Evolutionary conservation across 2,113 vertebrate genomes (phyloP).

Genomic region (Casuarius casuarius): DNA sequence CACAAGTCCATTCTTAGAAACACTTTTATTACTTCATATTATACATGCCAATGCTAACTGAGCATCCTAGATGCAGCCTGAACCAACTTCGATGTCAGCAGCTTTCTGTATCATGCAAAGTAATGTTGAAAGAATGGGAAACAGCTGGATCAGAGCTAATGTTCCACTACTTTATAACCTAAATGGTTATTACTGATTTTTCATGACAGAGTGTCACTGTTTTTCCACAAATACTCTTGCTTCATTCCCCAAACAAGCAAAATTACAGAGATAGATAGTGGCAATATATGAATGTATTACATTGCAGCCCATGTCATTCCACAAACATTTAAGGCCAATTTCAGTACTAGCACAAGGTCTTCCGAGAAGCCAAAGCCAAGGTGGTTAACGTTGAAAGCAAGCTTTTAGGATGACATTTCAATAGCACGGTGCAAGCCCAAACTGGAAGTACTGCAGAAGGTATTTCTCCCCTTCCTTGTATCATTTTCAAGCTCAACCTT

Average conservation of each 20-base stretch:
- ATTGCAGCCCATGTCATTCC: not conserved
- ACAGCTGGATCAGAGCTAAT: not conserved
- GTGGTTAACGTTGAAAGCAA: accelerated
- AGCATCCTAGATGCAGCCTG: not conserved
- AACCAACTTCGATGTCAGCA: not conserved
- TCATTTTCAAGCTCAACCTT: not conserved
- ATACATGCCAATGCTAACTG: not conserved
- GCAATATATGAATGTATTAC: accelerated
- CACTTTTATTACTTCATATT: not conserved
- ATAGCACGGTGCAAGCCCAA: not conserved
- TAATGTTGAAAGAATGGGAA: not conserved
- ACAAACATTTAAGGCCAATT: too few species aligned
- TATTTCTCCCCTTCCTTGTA: not conserved
- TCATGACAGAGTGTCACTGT: accelerated
- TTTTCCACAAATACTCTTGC: not conserved
- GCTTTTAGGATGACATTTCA: not conserved
- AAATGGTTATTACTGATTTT: not conserved
- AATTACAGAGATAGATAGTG: not conserved
- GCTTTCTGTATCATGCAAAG: not conserved
- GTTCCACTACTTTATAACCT: not conserved
- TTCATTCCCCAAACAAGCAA: not conserved
- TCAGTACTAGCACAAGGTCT: not conserved
- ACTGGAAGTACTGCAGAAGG: not conserved
- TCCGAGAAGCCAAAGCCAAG: not conserved
- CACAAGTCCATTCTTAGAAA: not conserved